Base-by-base conservation (phyloP, 2,797 vertebrate species). In the Astyanax mexicanus region DNA sequence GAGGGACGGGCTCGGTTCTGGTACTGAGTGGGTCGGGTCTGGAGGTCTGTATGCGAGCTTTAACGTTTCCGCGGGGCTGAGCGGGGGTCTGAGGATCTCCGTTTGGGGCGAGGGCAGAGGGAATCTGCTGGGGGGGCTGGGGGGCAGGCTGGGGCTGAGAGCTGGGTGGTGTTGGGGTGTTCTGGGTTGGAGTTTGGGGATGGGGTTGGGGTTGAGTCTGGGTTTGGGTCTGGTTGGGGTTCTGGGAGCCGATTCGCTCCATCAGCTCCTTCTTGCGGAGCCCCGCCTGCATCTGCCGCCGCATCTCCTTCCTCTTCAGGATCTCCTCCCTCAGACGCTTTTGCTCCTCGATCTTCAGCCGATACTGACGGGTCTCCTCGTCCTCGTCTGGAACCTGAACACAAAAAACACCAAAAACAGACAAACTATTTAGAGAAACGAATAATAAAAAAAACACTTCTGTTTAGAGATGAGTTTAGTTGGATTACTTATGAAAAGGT, bases 301-400 rank as follows among this genome's bases (percentile, higher is more conserved):
- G 92, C 76, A 97, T 78, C 88, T 99, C 98, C 89, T 99, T 99
- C 67, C 90, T 95, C 79, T 88, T 97, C 76, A 99, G 90, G 72
- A 99, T 97, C 90, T 98, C 96, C 83, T 98, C 96, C 47, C 98
- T 89, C 4, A 98, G 89, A 19, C 96, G 95, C 81, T 99, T 99
- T 91, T 99, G 98, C 79, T 99, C 96, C 76, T 99, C 98, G 1
- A 99, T 97, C 91, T 98, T 99, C 78, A 98, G 80, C 54, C 98
- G 96, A 78, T 99, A 99, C 76, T 96, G 89, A 54, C 96, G 89
- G 0, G 97, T 99, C 85, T 99, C 98, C 75, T 99, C 98, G 1
- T 99, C 98, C 83, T 99, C 98, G 0, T 97, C 91, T 0, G 94
- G 95, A 29, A 96, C 92, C 97, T 98, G 85, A 47, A 54, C n/a